Conservation (phyloP, 2,888 invertebrate genomes). For the Slavum lentiscoides region DNA sequence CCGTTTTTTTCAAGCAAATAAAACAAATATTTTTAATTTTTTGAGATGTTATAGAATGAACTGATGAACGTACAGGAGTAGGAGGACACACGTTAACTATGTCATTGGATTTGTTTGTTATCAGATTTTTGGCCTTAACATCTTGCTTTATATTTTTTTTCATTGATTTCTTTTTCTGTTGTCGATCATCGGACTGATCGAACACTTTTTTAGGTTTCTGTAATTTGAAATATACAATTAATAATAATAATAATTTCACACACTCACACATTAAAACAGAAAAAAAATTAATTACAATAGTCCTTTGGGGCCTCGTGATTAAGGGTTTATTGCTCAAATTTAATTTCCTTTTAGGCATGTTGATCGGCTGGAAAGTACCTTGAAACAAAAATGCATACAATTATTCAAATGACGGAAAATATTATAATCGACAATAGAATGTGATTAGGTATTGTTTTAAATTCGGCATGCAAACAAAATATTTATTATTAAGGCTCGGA, state of each 20-base stretch:
- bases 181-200: slow-evolving; percentile 38
- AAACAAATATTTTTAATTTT: not conserved
- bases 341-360: slow-evolving; percentile 35
- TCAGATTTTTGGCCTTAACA: not conserved
- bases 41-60: not conserved
- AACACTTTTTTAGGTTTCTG: slow-evolving; percentile 39
- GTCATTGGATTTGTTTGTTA: not conserved
- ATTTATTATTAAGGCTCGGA: no score
- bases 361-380: not conserved
- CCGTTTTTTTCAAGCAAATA: not conserved
- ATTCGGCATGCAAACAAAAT: no score
- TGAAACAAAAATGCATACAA: not conserved
- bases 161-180: slow-evolving; percentile 4
- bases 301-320: slow-evolving; percentile 15
- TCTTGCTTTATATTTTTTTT: not conserved
- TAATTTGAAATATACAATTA: not conserved
- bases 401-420: not conserved
- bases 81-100: not conserved
- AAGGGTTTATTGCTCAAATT: not conserved
- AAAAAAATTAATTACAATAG: slow-evolving; percentile 30
- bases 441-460: not conserved
- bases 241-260: not conserved
- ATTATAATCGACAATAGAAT: not conserved
- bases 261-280: not conserved
- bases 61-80: not conserved